Percentiles rank a stretch among this genome's conserved stretches.
Evolutionary conservation across 64 coral and sea anemone species (phyloP).

Genomic region (Pachyseris speciosa): DNA sequence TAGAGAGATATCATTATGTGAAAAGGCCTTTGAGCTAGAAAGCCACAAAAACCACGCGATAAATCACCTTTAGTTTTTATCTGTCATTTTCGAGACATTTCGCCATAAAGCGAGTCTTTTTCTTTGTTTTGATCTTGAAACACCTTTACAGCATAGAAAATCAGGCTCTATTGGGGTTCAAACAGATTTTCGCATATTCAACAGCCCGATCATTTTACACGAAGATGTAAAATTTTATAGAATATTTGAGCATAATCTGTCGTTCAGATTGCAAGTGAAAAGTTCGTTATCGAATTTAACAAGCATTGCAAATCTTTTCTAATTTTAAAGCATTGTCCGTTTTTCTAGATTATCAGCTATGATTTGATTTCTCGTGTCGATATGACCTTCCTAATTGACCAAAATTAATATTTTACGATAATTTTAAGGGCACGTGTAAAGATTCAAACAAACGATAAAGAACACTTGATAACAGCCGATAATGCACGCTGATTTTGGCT

Average conservation of each 20-base stretch:
- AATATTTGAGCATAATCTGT: not conserved
- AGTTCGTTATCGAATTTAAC: not conserved
- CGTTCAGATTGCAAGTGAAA: not conserved
- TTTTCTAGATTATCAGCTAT: conserved; percentile 3
- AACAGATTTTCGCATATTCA: not conserved
- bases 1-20: conserved; percentile 50
- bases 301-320: not conserved
- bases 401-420: conserved; percentile 49
- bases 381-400: conserved; percentile 52
- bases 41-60: conserved; percentile 20
- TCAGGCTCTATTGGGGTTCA: not conserved
- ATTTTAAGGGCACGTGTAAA: conserved; percentile 46
- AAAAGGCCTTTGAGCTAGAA: conserved; percentile 28
- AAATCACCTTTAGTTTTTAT: not conserved
- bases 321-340: conserved; percentile 17
- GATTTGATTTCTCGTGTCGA: conserved; percentile 41
- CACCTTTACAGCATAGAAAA: not conserved
- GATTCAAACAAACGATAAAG: not conserved
- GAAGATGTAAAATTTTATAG: no score
- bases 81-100: not conserved
- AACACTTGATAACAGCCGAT: not conserved
- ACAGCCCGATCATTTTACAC: no score
- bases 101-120: not conserved
- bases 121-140: not conserved
- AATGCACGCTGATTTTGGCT: conserved; percentile 21